Base-by-base conservation (phyloP, 1,140 invertebrate species). In the Coboldia fuscipes region DNA sequence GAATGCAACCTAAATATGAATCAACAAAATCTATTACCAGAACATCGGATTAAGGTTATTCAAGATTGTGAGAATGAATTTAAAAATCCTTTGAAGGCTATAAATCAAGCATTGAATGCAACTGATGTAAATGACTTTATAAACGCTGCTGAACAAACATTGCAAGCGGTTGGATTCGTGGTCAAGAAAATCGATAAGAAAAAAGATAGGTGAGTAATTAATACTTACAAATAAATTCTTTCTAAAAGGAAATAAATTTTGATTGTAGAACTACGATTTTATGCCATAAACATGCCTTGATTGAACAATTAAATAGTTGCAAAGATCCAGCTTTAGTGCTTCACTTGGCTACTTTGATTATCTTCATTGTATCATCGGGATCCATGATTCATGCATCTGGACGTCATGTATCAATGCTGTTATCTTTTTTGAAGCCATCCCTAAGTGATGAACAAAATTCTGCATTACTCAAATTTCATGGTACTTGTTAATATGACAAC, bases 351-450 rank as follows among this genome's bases (percentile, higher is more conserved):
- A 68, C 66, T 5, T 63, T 89, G 28, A 61, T 90, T 18, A 62
- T 93, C 15, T 92, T 92, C 45, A 83, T 81, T 15, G 65, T 69
- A 8, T 60, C 73, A 0, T 84, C 78, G 10, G 72, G 84, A 45
- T 70, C 57, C 42, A 81, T 89, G 56, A 43, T 97, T 12, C 83
- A 94, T 50, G 82, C 82, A 9, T 90, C 86, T 17, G 89, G 89
- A 0, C 73, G 83, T 52, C 85, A 88, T 58, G 81, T 96, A 3
- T 75, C 84, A 0, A 61, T 70, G 15, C 70, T 96, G 39, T 57
- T 94, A 15, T 44, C 57, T 2, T 78, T 71, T 51, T 61, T 96
- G 10, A 70, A 76, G 39, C 56, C 61, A 16, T 65, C 72, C 37
- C 50, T 93, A 18, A 64, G 66, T 37, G 53, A 60, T 14, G 67